Conservation (phyloP, 2,113 vertebrate species). For the Aegypius monachus region DNA sequence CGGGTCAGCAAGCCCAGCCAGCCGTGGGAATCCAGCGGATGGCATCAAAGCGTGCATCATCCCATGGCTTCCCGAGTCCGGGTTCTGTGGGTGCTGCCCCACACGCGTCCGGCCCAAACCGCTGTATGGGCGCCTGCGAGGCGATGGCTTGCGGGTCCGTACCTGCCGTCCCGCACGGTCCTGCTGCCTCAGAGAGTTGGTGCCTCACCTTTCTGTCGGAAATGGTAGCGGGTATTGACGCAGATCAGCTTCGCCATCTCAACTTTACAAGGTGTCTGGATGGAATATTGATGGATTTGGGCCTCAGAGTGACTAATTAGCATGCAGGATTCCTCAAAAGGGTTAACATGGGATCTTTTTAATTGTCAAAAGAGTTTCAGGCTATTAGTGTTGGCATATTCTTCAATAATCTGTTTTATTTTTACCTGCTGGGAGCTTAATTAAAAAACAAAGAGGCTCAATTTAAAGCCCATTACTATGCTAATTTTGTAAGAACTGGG, state of each 20-base stretch:
- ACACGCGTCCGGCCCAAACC: accelerated
- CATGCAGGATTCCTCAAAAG: constrained; percentile 59
- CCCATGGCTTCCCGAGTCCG: accelerated
- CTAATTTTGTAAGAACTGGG: constrained; percentile 94
- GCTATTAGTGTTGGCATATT: constrained; percentile 93
- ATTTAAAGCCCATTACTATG: constrained; percentile 99
- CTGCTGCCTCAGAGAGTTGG: accelerated
- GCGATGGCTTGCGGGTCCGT: accelerated
- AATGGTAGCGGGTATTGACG: background rate
- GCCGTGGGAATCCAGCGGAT: accelerated
- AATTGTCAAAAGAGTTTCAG: constrained; percentile 86
- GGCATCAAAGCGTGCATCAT: accelerated
- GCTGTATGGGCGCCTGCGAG: accelerated
- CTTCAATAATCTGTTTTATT: constrained; percentile 99
- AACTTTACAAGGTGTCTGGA: background rate
- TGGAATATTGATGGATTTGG: constrained; percentile 14
- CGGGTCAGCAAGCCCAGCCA: background rate
- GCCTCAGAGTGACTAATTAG: constrained; percentile 53
- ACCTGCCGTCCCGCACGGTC: accelerated
- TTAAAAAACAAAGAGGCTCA: constrained; percentile 99
- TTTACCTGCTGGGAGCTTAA: constrained; percentile 99
- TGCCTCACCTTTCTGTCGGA: background rate
- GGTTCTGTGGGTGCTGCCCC: background rate
- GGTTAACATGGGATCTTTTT: constrained; percentile 80
- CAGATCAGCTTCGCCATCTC: background rate